These are phyloP conservation scores for Hypomecis punctinalis DNA, from an alignment of 2,888 invertebrate species.

Conservation along the genomic window DNA sequence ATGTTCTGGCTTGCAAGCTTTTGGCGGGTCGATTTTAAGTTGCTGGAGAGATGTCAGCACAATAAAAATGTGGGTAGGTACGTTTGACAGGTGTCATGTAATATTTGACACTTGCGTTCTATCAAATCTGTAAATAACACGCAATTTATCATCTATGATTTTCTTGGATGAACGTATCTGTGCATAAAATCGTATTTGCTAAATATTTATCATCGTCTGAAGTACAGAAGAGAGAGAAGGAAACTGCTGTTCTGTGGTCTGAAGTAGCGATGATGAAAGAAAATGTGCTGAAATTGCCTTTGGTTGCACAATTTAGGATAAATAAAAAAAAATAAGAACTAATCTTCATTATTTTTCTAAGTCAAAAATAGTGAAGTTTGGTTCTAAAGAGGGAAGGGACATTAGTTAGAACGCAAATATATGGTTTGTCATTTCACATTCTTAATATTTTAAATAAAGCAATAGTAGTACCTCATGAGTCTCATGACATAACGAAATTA, in stretches of 20 bases:
- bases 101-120: background rate
- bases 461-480: constrained; percentile 57
- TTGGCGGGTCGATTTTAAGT: constrained; percentile 2
- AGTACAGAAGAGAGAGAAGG: too few relatives aligned
- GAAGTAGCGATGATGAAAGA: background rate
- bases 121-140: background rate
- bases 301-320: constrained; percentile 15
- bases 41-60: constrained; percentile 15
- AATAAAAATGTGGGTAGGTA: background rate
- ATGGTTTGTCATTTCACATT: constrained; percentile 29
- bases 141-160: background rate
- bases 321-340: background rate
- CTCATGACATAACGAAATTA: constrained; percentile 57
- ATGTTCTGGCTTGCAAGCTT: too few relatives aligned
- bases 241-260: too few relatives aligned
- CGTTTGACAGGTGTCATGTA: background rate
- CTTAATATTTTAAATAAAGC: constrained; percentile 22
- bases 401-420: constrained; percentile 28
- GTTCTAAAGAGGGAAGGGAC: constrained; percentile 8
- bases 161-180: too few relatives aligned
- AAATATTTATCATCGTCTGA: background rate
- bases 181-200: too few relatives aligned
- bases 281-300: constrained; percentile 16
- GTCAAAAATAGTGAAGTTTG: constrained; percentile 7
- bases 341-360: constrained; percentile 7